Base-by-base conservation (phyloP, 2,797 vertebrate genomes). In the Oreonectes daqikongensis region DNA sequence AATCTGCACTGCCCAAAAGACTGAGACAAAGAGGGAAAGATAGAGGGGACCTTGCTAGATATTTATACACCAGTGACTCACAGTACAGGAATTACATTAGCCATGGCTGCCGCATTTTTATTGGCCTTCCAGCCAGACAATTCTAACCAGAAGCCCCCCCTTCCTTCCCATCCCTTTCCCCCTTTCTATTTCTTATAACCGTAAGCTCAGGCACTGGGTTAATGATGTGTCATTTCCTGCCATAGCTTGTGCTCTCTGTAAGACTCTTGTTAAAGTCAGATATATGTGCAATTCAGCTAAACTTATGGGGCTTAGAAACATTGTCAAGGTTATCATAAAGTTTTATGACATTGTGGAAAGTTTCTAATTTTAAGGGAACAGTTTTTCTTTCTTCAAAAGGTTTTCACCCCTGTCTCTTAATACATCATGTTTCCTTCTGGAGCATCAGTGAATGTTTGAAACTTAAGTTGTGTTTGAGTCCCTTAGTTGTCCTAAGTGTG, bases 211-310 rank as follows among this genome's bases (percentile, higher is more conserved):
- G 75, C 77, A 67, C 69, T 74, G 40, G 38, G 69, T 81, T 81
- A 84, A 82, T 84, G 79, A 84, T 74, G 75, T 84, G 83, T 84
- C 81, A 83, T 81, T 84, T 82, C 81, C 73, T 82, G 69, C 72
- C 79, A 76, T 72, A 53, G 69, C 69, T 74, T 57, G 53, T 53
- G 22, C 72, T 20, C n/a, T 75, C 35, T 66, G 28, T 26, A 46
- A 24, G 32, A 70, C 15, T 67, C 72, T 79, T 63, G 52, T 74
- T 79, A 70, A 76, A 60, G 32, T 63, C 67, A 77, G 46, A 77
- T 70, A 76, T 76, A 77, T 77, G 75, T 63, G 75, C 44, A 70
- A 30, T 77, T 61, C 42, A 50, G 55, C 66, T 50, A 66, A 69
- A 69, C 40, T 59, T 26, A 59, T 48, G 64, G 22, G 65, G 53